Evolutionary conservation across 2,888 invertebrate genomes (phyloP).

Genomic region (Ellobium chinense): DNA sequence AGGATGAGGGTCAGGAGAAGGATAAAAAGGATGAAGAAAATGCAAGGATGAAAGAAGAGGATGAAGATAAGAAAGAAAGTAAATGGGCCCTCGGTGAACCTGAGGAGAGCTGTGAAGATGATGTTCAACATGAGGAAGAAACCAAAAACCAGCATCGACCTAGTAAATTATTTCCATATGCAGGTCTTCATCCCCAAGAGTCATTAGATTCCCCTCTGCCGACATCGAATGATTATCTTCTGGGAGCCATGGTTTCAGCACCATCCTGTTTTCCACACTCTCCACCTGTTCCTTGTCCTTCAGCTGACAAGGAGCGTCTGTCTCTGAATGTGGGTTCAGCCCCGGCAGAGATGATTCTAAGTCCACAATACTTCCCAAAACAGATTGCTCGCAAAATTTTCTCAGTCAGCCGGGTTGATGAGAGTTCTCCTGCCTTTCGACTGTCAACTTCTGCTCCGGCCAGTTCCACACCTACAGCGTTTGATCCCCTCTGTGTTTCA

Average conservation of each 20-base stretch:
- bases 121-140: slow-evolving; percentile 2
- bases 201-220: slow-evolving; percentile 57
- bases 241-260: not conserved
- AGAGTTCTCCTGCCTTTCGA: slow-evolving; percentile 12
- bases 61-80: not conserved
- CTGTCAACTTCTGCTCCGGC: slow-evolving; percentile 44
- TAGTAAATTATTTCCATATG: slow-evolving; percentile 40
- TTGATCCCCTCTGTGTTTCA: slow-evolving; percentile 40
- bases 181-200: slow-evolving; percentile 48
- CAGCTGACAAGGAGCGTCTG: not conserved
- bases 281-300: slow-evolving; percentile 22
- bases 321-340: slow-evolving; percentile 41
- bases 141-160: slow-evolving; percentile 29
- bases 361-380: slow-evolving; percentile 71
- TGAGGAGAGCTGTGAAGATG: not conserved
- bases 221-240: slow-evolving; percentile 23
- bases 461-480: slow-evolving; percentile 14
- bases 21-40: slow-evolving; percentile 31
- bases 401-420: slow-evolving; percentile 61
- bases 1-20: slow-evolving; percentile 26
- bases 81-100: not conserved
- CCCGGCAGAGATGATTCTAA: slow-evolving; percentile 65
- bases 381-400: slow-evolving; percentile 72
- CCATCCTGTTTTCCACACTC: not conserved
- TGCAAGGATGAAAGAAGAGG: not conserved